Evolutionary conservation across 2,113 vertebrate species (phyloP), one percentile per base, ranked within the genome.

Genomic region (Hydrochoerus hydrochaeris): DNA sequence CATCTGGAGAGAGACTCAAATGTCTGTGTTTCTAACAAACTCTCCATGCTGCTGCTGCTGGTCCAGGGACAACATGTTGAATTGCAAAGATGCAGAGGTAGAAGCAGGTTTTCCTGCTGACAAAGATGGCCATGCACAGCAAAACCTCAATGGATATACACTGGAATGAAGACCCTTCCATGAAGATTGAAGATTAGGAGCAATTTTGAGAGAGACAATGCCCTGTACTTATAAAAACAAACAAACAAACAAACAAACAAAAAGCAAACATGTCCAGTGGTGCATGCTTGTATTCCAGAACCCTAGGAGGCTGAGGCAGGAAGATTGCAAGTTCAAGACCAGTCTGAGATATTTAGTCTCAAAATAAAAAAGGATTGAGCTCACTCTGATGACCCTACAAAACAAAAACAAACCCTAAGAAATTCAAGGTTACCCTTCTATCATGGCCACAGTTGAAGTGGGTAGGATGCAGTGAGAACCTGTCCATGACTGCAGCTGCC

Each of bases 71-170:
- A 4, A 52, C 73, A 13, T 1, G 13, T 0, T 16, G 28, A 83
- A 38, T 0, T 38, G 22, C 46, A 22, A 35, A 92, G 58, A n/a
- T 32, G 41, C 26, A 7, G 28, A 35, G 38, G n/a, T 0, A 17
- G 8, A 8, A 35, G 46, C 32, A 14, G 60, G 13, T 28, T 83
- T 54, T n/a, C 32, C 62, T 60, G 85, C 80, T 46, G 4, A 28
- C 6, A 5, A 0, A 3, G 73, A 22, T 54, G 71, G 46, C 12
- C 1, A 0, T 11, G 14, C 11, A 17, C 82, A n/a, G 63, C n/a
- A 12, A 46, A 73, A 13, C 32, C 4, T 4, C 0, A 28, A 28
- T 13, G 7, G 7, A 6, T 22, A 16, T 52, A 14, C 85, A 3
- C 30, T 1, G 5, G 20, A 24, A 32, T 30, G 75, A 49, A 78